Evolutionary conservation across 1,140 invertebrate species (phyloP).

Genomic region (Globodera rostochiensis): DNA sequence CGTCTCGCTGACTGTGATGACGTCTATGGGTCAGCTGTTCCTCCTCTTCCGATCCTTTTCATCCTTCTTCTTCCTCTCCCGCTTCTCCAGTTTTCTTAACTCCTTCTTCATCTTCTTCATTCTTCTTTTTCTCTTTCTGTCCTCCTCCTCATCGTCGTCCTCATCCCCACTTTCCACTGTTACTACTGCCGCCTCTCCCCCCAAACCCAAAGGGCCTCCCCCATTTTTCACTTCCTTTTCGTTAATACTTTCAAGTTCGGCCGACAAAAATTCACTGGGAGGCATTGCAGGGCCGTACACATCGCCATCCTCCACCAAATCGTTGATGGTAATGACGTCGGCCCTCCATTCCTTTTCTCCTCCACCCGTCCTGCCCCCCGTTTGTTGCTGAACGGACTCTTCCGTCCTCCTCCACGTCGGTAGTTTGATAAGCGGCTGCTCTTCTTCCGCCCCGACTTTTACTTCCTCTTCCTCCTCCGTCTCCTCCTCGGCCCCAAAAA

Average conservation of each 20-base stretch:
- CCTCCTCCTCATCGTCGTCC: not conserved
- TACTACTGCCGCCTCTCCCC: not conserved
- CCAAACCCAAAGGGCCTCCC: too few relatives aligned
- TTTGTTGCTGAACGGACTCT: not conserved
- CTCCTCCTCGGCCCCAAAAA: slow-evolving; percentile 23
- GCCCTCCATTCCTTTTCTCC: not conserved
- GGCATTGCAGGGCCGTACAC: slow-evolving; percentile 31
- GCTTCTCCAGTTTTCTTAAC: not conserved
- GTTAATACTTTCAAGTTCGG: not conserved
- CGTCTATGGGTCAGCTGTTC: not conserved
- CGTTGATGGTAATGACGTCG: slow-evolving; percentile 9
- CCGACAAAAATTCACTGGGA: slow-evolving; percentile 8
- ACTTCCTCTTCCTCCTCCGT: slow-evolving; percentile 14
- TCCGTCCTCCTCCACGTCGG: slow-evolving; percentile 7
- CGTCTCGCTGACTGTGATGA: not conserved
- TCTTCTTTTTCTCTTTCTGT: not conserved
- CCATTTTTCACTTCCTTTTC: not conserved
- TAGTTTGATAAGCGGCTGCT: not conserved
- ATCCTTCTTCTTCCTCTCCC: not conserved
- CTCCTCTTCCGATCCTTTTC: not conserved
- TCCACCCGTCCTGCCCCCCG: not conserved
- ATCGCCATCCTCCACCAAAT: slow-evolving; percentile 22
- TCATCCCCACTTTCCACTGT: not conserved
- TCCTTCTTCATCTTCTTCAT: not conserved
- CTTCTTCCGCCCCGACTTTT: not conserved